Conservation (phyloP, 2,888 invertebrate species). For the Suillia variegata region DNA sequence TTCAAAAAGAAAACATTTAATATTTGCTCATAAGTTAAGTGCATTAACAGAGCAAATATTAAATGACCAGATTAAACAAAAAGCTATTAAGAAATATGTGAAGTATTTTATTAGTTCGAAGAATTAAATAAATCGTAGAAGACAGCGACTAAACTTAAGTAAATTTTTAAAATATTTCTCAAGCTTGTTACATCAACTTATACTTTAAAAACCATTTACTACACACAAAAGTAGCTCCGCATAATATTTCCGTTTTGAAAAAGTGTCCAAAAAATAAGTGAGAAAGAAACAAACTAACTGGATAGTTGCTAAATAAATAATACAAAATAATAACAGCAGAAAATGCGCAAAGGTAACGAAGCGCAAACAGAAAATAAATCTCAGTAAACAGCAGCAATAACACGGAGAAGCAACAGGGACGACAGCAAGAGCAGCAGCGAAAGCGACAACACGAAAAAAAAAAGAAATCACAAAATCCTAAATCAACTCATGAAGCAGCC, state of each 20-base stretch:
- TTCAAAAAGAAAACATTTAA: too few species aligned
- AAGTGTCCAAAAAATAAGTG: background rate
- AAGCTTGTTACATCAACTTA: too few species aligned
- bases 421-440: slow-evolving; percentile 1
- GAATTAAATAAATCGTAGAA: too few species aligned
- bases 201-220: too few species aligned
- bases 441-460: background rate
- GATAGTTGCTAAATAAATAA: background rate
- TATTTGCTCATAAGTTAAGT: too few species aligned
- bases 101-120: too few species aligned
- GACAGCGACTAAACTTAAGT: too few species aligned
- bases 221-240: too few species aligned
- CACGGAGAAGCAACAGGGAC: background rate
- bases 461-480: slow-evolving; percentile 30
- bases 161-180: too few species aligned
- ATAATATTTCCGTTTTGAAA: background rate
- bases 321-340: background rate
- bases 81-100: too few species aligned
- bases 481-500: slow-evolving; percentile 30
- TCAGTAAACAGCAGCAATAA: slow-evolving; percentile 7
- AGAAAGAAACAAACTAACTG: background rate
- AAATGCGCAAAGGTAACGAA: slow-evolving; percentile 28
- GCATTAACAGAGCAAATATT: too few species aligned
- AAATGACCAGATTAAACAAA: too few species aligned
- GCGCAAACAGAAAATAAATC: slow-evolving; percentile 35